Evolutionary conservation across 2,888 invertebrate genomes (phyloP).

Genomic region (Odontothrips loti): DNA sequence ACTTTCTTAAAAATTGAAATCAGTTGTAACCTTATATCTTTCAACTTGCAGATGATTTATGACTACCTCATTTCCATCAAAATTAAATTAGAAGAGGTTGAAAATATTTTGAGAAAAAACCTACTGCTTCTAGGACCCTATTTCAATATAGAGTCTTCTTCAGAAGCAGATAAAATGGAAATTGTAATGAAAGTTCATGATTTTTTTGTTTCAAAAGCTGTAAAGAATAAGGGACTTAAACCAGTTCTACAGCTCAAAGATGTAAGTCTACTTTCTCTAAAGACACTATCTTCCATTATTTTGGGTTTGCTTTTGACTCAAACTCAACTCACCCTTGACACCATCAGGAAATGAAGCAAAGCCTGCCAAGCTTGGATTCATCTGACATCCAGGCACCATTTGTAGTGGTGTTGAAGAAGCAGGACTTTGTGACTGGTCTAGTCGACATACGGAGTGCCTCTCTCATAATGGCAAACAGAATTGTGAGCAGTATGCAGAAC

Average conservation of each 20-base stretch:
- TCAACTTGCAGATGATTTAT: slow-evolving; percentile 5
- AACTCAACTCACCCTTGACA: not conserved
- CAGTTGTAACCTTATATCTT: not conserved
- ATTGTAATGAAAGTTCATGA: not conserved
- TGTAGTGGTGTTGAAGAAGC: not conserved
- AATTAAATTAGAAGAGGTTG: not conserved
- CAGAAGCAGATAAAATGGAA: not conserved
- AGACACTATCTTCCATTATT: not conserved
- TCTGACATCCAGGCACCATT: not conserved
- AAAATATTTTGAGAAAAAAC: not conserved
- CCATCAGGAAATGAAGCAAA: not conserved
- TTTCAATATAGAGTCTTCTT: not conserved
- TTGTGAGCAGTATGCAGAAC: not conserved
- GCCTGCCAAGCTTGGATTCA: not conserved
- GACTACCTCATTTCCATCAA: not conserved
- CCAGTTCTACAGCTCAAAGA: not conserved
- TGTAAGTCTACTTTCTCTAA: not conserved
- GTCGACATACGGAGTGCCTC: not conserved
- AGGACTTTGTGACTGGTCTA: not conserved
- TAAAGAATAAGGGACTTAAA: not conserved
- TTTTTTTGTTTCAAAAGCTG: not conserved
- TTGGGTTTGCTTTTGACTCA: not conserved
- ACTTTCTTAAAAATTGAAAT: not conserved
- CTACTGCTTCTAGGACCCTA: not conserved
- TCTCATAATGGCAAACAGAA: not conserved